Conservation (phyloP, 2,888 invertebrate genomes). For the Sphaerophoria rueppellii region DNA sequence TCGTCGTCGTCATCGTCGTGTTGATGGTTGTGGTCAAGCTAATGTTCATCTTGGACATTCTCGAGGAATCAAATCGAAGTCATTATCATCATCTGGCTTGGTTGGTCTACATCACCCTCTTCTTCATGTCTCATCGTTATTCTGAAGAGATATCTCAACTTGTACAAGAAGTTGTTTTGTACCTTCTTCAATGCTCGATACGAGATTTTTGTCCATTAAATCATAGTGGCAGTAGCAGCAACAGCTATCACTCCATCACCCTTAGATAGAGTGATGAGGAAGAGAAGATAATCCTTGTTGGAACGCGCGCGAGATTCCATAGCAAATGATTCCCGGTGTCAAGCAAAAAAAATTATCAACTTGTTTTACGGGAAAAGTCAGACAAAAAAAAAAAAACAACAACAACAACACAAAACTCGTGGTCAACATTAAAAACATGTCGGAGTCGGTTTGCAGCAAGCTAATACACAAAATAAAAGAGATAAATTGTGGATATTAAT, state of each 20-base stretch:
- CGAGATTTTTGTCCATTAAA: constrained; percentile 64
- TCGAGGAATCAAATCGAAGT: constrained; percentile 66
- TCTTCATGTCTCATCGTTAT: constrained; percentile 10
- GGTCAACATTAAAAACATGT: constrained; percentile 52
- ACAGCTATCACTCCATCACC: constrained; percentile 70
- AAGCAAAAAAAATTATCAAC: constrained; percentile 43
- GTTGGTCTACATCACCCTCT: constrained; percentile 13
- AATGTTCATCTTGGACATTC: constrained; percentile 47
- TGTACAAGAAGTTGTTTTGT: neutral
- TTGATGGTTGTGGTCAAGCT: constrained; percentile 24
- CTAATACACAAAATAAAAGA: constrained; percentile 3
- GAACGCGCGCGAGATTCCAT: constrained; percentile 72
- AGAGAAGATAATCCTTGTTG: constrained; percentile 73
- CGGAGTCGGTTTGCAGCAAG: neutral
- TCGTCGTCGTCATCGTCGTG: constrained; percentile 37
- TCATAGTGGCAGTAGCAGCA: constrained; percentile 62
- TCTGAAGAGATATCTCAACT: neutral
- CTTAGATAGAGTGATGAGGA: constrained; percentile 72
- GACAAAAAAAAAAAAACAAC: neutral
- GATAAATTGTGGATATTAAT: constrained; percentile 72
- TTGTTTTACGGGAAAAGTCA: constrained; percentile 43
- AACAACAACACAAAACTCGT: constrained; percentile 48
- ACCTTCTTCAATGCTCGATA: constrained; percentile 24
- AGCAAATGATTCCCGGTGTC: constrained; percentile 51
- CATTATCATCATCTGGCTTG: constrained; percentile 58